Base-by-base conservation (phyloP, 2,888 invertebrate genomes). In the Gnatocerus cornutus region DNA sequence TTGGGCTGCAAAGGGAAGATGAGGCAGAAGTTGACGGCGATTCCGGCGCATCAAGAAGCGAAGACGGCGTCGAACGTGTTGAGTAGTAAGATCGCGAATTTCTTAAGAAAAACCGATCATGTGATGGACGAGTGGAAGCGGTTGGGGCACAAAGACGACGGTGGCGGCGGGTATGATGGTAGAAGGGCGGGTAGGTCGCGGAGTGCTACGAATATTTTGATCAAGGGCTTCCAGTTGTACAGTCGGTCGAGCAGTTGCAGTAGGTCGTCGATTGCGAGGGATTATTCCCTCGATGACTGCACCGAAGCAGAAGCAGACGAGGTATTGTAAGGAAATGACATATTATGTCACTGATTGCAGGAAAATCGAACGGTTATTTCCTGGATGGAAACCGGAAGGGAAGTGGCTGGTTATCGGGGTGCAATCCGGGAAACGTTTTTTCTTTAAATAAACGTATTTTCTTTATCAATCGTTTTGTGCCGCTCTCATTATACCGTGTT, bases 51-150 rank as follows among this genome's bases (percentile, higher is more conserved):
- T 79, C 85, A 90, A 74, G 93, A 94, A 80, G 90, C 92, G 37
- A 88, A 90, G 52, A 95, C 94, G 0, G 92, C 93, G 1, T 94
- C 94, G 0, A 92, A 91, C 68, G 90, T 90, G 75, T 86, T 96
- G 12, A 90, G 91, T 29, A 89, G 87, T 33, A 93, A 93, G 84
- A 95, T 96, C 61, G 90, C 92, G 63, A 92, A 91, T 79, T 96
- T 96, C 78, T 85, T 96, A 30, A 90, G 90, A 79, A 88, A 93
- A 72, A 95, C 95, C 1, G 95, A 96, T 84, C 95, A 95, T 83
- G 91, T 95, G 0, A 93, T 93, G 90, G 94, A 95, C 78, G 94
- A 95, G 80, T 96, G 95, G 95, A 88, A 90, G 65, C 87, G 91
- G 71, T 78, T 92, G 55, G 93, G 93, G 0, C 89, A 90, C 62